These are phyloP conservation scores for Lamproptera curius DNA, from an alignment of 2,888 invertebrate genomes.

Conservation along the genomic window DNA sequence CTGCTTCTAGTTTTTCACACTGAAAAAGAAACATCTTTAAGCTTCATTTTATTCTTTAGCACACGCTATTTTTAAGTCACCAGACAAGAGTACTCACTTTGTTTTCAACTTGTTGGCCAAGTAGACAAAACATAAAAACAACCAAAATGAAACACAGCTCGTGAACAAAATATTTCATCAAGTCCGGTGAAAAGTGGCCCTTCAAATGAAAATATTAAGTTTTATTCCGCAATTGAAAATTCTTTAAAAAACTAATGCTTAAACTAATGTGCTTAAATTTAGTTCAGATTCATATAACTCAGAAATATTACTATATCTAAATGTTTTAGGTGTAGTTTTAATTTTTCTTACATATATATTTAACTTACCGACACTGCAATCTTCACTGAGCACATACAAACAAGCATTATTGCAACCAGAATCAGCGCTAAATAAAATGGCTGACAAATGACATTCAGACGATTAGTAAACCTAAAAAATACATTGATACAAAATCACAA, in stretches of 20 bases:
- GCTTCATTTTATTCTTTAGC: too few relatives aligned
- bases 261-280: too few relatives aligned
- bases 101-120: slow-evolving; percentile 62
- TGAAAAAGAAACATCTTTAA: neutral
- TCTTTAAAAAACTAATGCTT: too few relatives aligned
- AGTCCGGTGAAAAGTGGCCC: slow-evolving; percentile 55
- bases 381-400: slow-evolving; percentile 67
- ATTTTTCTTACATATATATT: too few relatives aligned
- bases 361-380: slow-evolving; percentile 63
- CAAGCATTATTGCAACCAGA: slow-evolving; percentile 55
- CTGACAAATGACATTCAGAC: slow-evolving; percentile 55
- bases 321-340: too few relatives aligned
- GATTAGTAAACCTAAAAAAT: slow-evolving; percentile 52
- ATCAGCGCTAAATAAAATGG: slow-evolving; percentile 61
- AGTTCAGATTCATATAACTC: too few relatives aligned
- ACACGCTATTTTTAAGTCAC: too few relatives aligned
- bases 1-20: slow-evolving; percentile 36
- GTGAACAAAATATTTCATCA: slow-evolving; percentile 60
- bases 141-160: slow-evolving; percentile 54
- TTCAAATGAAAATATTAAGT: too few relatives aligned
- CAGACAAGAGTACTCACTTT: slow-evolving; percentile 50
- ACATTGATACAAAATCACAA: too few relatives aligned
- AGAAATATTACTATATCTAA: too few relatives aligned
- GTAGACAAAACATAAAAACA: slow-evolving; percentile 56
- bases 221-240: too few relatives aligned